Evolutionary conservation across 1,140 invertebrate species (phyloP).

Genomic region (Agraylea sexmaculata): DNA sequence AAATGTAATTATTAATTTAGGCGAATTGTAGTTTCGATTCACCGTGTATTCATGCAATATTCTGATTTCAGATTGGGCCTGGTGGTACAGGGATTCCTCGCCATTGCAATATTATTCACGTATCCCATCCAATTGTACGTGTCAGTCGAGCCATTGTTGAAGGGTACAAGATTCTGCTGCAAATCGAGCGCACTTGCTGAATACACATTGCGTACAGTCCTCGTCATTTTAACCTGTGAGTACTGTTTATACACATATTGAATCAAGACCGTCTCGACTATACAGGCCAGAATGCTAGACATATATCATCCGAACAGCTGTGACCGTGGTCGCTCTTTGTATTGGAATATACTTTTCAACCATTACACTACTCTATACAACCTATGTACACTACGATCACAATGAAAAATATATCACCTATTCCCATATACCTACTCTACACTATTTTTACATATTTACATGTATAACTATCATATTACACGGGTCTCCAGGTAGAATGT

Average conservation of each 20-base stretch:
- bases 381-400: too few species aligned
- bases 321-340: too few species aligned
- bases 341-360: too few species aligned
- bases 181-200: slow-evolving; percentile 42
- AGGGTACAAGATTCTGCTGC: slow-evolving; percentile 37
- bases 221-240: slow-evolving; percentile 71
- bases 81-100: slow-evolving; percentile 53
- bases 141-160: slow-evolving; percentile 47
- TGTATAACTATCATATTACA: too few species aligned
- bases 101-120: slow-evolving; percentile 61
- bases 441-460: too few species aligned
- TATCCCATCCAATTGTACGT: slow-evolving; percentile 86
- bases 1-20: slow-evolving; percentile 25
- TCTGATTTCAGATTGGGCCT: slow-evolving; percentile 44
- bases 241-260: slow-evolving; percentile 24
- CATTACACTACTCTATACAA: too few species aligned
- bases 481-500: too few species aligned
- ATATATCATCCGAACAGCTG: too few species aligned
- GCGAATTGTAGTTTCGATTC: neutral
- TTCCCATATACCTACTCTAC: too few species aligned
- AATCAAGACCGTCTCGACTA: too few species aligned
- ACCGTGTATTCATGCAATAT: neutral
- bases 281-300: too few species aligned
- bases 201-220: slow-evolving; percentile 43
- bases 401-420: too few species aligned